Evolutionary conservation across 2,797 vertebrate genomes (phyloP).

Genomic region (Enteromius viviparus): DNA sequence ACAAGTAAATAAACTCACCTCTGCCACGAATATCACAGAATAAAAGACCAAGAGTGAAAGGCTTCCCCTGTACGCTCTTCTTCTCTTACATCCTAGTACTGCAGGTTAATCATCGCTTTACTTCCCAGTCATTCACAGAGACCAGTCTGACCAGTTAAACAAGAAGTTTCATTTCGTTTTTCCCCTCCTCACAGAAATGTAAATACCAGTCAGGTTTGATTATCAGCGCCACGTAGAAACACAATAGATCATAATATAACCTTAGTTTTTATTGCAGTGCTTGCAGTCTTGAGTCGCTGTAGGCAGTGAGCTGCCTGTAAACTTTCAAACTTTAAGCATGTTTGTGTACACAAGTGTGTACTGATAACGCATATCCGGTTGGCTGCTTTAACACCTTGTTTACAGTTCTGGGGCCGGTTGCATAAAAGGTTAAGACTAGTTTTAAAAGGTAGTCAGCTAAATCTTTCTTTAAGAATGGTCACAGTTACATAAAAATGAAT

Average conservation of each 20-base stretch:
- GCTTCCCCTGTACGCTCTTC: background rate
- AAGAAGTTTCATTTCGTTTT: background rate
- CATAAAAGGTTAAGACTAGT: no score
- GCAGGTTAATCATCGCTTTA: background rate
- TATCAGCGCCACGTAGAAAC: background rate
- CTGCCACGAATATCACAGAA: background rate
- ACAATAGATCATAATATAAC: background rate
- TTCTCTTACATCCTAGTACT: background rate
- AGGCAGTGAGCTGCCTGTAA: background rate
- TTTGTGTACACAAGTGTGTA: background rate
- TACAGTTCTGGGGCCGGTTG: conserved; percentile 40
- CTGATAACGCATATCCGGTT: background rate
- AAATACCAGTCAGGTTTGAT: no score
- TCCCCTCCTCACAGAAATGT: background rate
- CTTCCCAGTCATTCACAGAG: background rate
- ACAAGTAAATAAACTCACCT: conserved; percentile 7
- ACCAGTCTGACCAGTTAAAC: conserved; percentile 25
- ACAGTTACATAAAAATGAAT: no score
- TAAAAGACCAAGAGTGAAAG: background rate
- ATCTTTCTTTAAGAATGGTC: no score
- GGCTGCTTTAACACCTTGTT: background rate
- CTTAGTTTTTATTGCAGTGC: background rate
- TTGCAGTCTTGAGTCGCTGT: background rate
- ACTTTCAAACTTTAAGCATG: background rate
- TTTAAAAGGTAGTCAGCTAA: no score